Evolutionary conservation across 2,888 invertebrate genomes (phyloP).

Genomic region (Ceraclea dissimilis): DNA sequence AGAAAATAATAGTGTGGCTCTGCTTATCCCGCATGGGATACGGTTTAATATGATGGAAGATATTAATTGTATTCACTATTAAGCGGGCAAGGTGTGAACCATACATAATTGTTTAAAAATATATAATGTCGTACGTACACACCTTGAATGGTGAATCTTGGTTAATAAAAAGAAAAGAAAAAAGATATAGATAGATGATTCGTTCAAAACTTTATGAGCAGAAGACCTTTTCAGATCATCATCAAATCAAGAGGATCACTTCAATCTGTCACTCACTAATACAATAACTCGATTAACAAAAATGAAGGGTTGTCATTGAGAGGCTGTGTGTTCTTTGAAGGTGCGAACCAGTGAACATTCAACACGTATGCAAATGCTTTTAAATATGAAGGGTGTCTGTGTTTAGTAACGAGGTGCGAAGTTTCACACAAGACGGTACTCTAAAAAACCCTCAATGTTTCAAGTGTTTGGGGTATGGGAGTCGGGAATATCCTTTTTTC

Average conservation of each 20-base stretch:
- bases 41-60: too few relatives aligned
- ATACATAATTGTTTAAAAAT: too few relatives aligned
- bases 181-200: too few relatives aligned
- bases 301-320: background rate
- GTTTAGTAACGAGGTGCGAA: constrained; percentile 14
- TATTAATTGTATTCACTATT: too few relatives aligned
- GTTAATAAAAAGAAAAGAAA: too few relatives aligned
- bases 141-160: too few relatives aligned
- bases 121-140: too few relatives aligned
- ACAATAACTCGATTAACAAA: background rate
- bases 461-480: background rate
- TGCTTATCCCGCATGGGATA: too few relatives aligned
- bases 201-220: too few relatives aligned
- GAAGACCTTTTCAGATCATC: too few relatives aligned
- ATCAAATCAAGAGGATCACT: background rate
- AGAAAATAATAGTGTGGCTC: too few relatives aligned
- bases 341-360: background rate
- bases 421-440: constrained; percentile 8
- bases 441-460: constrained; percentile 3
- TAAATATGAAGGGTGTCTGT: constrained; percentile 3
- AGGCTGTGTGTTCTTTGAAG: background rate
- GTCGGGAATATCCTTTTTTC: constrained; percentile 3
- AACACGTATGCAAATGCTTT: background rate
- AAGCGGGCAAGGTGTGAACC: too few relatives aligned
- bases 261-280: constrained; percentile 2